A percentile compares a stretch with the other conserved stretches of the same genome.
These are phyloP conservation scores for Apaloderma vittatum DNA, from an alignment of 2,113 vertebrate genomes.

Conservation along the genomic window DNA sequence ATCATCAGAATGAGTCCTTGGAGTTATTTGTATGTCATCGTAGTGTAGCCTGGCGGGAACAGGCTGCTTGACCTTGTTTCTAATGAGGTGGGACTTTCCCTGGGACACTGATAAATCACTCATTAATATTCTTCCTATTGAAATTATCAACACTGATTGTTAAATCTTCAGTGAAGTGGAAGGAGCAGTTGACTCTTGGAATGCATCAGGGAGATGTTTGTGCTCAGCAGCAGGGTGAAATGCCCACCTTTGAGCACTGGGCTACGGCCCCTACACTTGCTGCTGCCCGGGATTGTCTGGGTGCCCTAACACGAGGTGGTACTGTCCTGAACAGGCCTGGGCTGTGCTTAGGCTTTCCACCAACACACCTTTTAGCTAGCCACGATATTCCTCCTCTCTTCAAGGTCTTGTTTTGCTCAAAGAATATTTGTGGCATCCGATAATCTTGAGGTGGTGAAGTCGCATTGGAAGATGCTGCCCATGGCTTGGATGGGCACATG, in stretches of 20 bases:
- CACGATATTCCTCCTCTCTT: not conserved
- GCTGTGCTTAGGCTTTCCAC: not conserved
- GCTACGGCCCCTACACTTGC: not conserved
- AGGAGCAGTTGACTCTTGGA: not conserved
- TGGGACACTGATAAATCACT: not conserved
- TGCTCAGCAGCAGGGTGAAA: not conserved
- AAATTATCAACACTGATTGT: not conserved
- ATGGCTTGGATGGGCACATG: too few relatives aligned
- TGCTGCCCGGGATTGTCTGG: not conserved
- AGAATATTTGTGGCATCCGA: not conserved
- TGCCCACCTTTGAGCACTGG: not conserved
- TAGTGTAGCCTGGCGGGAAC: not conserved
- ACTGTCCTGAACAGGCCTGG: not conserved
- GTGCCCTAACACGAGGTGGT: too few relatives aligned
- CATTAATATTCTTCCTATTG: not conserved
- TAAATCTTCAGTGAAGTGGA: not conserved
- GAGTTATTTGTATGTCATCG: not conserved
- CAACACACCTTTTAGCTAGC: not conserved
- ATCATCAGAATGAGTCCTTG: constrained; percentile 1
- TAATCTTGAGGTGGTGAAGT: not conserved
- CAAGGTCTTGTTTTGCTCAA: not conserved
- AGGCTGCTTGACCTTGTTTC: constrained; percentile 12
- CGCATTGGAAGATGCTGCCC: too few relatives aligned
- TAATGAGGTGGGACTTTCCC: not conserved
- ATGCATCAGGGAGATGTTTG: fast-evolving